Conservation (phyloP, 2,888 invertebrate species). For the Allygus modestus region DNA sequence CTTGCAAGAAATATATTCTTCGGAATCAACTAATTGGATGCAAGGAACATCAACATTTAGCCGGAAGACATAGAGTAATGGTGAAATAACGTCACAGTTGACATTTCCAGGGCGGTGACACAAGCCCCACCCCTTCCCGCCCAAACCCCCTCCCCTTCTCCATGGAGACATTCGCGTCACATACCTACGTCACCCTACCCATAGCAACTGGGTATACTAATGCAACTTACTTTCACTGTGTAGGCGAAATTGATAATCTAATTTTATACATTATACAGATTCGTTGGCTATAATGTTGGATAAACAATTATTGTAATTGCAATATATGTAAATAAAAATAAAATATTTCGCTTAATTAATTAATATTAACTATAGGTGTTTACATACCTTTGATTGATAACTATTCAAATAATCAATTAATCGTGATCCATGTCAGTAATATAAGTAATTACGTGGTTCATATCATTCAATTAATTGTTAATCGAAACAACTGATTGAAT, state of each 20-base stretch:
- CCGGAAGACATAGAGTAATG: constrained; percentile 18
- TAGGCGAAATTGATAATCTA: background rate
- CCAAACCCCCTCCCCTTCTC: background rate
- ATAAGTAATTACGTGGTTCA: too few relatives aligned
- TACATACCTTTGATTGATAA: too few relatives aligned
- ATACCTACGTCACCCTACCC: background rate
- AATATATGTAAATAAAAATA: too few relatives aligned
- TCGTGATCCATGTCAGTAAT: too few relatives aligned
- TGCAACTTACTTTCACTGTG: constrained; percentile 4
- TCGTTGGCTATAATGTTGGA: too few relatives aligned
- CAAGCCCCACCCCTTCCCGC: background rate
- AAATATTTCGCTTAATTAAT: too few relatives aligned
- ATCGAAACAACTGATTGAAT: too few relatives aligned
- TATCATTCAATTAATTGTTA: too few relatives aligned
- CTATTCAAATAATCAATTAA: too few relatives aligned
- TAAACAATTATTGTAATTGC: too few relatives aligned
- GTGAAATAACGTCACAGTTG: background rate
- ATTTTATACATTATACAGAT: background rate
- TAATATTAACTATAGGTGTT: too few relatives aligned
- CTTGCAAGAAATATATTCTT: background rate
- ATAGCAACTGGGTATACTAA: background rate
- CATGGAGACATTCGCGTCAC: constrained; percentile 19
- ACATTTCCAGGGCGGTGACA: constrained; percentile 1
- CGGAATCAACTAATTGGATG: constrained; percentile 10
- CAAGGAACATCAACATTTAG: constrained; percentile 1